Evolutionary conservation across 2,888 invertebrate species (phyloP).

Genomic region (Gastracanthus pulcherrimus): DNA sequence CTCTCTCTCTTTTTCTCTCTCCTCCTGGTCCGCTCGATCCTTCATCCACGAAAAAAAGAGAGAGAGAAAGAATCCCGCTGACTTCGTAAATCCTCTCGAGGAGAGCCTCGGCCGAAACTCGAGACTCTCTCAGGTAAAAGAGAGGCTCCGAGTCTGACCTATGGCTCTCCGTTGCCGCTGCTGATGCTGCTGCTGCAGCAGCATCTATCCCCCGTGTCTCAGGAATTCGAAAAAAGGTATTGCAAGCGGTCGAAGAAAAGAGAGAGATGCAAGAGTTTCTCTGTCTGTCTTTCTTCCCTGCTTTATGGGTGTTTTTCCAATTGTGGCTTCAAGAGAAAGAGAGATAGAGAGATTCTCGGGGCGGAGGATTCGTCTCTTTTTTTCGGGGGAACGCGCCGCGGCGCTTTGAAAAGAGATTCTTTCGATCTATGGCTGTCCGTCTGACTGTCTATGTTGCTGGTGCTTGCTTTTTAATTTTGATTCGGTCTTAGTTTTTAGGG

Average conservation of each 20-base stretch:
- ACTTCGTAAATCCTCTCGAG: conserved; percentile 54
- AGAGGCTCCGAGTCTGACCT: conserved; percentile 42
- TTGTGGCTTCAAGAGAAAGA: conserved; percentile 17
- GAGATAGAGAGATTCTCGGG: background rate
- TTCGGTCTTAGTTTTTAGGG: background rate
- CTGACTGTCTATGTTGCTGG: background rate
- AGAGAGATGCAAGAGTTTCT: conserved; percentile 12
- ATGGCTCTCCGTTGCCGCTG: background rate
- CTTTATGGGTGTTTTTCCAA: conserved; percentile 18
- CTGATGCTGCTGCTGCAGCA: background rate
- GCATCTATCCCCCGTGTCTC: conserved; percentile 30
- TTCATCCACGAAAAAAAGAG: conserved; percentile 35
- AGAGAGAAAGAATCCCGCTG: conserved; percentile 61
- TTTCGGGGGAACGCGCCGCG: background rate
- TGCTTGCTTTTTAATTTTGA: background rate
- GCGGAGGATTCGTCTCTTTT: background rate
- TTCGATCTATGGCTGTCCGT: background rate
- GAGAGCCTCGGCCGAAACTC: conserved; percentile 45
- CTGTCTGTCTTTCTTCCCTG: background rate
- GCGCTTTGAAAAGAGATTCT: conserved; percentile 15
- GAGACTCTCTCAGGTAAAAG: conserved; percentile 36
- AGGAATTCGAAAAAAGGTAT: conserved; percentile 44
- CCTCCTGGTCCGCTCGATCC: conserved; percentile 57
- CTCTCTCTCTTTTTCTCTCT: too few relatives aligned
- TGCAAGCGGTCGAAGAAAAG: background rate